Evolutionary conservation across 2,888 invertebrate genomes (phyloP).

Genomic region (Leptopilina myrica): DNA sequence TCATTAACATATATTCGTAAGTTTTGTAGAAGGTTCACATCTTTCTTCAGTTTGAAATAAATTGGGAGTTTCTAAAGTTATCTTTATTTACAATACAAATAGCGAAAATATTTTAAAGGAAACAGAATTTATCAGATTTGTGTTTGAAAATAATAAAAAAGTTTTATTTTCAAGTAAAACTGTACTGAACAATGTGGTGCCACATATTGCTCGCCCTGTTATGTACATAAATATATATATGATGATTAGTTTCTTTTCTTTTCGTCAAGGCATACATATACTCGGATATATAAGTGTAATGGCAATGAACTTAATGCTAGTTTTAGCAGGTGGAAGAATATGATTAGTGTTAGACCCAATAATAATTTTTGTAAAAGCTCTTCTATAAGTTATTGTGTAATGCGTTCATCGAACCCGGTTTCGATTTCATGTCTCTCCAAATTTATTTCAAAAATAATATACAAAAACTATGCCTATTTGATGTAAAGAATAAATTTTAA

Average conservation of each 20-base stretch:
- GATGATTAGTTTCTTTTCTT: conserved; percentile 18
- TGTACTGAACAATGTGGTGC: conserved; percentile 29
- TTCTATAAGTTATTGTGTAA: no score
- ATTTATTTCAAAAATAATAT: no score
- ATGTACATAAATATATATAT: neutral
- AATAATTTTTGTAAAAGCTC: no score
- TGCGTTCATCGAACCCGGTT: no score
- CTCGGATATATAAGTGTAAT: neutral
- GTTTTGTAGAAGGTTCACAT: no score
- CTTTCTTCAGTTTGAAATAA: neutral
- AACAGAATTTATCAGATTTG: neutral
- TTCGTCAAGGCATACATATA: neutral
- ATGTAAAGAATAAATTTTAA: no score
- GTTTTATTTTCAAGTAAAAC: neutral
- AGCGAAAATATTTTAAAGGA: conserved; percentile 2
- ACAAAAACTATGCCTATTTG: no score
- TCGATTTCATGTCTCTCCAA: no score
- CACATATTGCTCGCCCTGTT: conserved; percentile 9
- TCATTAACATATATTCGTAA: no score
- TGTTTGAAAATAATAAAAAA: conserved; percentile 11
- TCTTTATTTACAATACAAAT: neutral
- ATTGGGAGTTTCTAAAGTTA: conserved; percentile 16
- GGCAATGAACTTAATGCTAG: conserved; percentile 7
- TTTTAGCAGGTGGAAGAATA: neutral
- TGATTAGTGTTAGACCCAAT: no score